Percentiles rank a stretch among this genome's conserved stretches.
phyloP scores from a whole-genome alignment of 2,797 vertebrate species.

The Sparidentex hasta region DNA sequence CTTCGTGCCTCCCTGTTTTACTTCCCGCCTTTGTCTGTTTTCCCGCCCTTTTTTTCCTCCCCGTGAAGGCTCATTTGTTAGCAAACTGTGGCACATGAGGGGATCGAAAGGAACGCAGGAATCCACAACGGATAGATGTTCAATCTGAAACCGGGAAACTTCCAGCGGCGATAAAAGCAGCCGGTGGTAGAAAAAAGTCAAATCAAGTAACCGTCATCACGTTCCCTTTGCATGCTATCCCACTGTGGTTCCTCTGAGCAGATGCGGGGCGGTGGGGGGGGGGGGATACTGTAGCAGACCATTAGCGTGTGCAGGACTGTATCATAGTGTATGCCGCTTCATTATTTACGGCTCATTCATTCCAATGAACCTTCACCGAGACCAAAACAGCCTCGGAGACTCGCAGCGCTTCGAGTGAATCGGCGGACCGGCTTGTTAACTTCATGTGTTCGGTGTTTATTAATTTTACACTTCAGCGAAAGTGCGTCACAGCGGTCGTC shows the following conservation, averaged over 20 bases:
- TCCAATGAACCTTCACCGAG: conserved; percentile 40
- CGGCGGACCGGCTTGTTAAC: conserved; percentile 12
- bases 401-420: conserved; percentile 24
- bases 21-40: too few species aligned
- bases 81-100: too few species aligned
- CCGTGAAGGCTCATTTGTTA: too few species aligned
- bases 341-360: conserved; percentile 73
- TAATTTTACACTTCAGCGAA: conserved; percentile 7
- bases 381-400: conserved; percentile 39
- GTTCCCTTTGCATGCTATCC: conserved; percentile 37
- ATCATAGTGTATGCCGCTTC: conserved; percentile 54
- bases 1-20: too few species aligned
- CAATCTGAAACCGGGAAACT: conserved; percentile 27
- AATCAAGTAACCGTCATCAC: conserved; percentile 43
- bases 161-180: not conserved
- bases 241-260: conserved; percentile 19
- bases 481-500: conserved; percentile 17
- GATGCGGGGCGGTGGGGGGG: too few species aligned
- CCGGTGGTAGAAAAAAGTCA: conserved; percentile 33
- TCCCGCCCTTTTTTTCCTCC: too few species aligned
- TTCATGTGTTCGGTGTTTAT: not conserved
- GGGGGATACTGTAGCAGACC: conserved; percentile 12
- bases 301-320: conserved; percentile 39
- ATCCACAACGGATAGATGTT: not conserved
- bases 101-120: not conserved